Evolutionary conservation across 2,888 invertebrate species (phyloP).

Genomic region (Drosophila ezoana): DNA sequence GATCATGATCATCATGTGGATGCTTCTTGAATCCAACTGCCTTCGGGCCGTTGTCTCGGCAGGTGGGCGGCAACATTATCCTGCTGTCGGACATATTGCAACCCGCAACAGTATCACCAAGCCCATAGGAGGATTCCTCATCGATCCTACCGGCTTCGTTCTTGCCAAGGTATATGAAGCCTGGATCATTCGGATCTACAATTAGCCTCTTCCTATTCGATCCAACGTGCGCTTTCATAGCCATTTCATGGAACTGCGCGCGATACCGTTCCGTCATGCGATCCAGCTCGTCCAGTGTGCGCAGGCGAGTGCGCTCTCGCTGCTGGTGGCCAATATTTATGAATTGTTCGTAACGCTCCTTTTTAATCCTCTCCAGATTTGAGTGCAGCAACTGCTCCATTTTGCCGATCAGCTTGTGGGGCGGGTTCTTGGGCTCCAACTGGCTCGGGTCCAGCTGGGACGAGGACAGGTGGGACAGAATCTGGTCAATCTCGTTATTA

Average conservation of each 20-base stretch:
- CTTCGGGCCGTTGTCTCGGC: background rate
- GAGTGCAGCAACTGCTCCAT: conserved; percentile 48
- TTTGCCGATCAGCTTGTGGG: conserved; percentile 51
- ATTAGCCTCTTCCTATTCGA: conserved; percentile 41
- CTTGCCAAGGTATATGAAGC: conserved; percentile 13
- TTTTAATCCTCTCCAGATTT: conserved; percentile 38
- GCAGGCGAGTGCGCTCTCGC: conserved; percentile 5
- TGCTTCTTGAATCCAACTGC: background rate
- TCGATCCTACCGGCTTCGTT: background rate
- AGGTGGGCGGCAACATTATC: background rate
- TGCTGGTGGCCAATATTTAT: conserved; percentile 1
- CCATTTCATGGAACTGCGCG: conserved; percentile 48
- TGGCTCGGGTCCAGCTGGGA: conserved; percentile 8
- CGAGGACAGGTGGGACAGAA: conserved; percentile 33
- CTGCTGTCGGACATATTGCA: background rate
- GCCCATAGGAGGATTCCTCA: background rate
- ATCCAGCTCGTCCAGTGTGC: conserved; percentile 44
- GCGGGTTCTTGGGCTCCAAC: conserved; percentile 40
- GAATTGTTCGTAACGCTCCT: conserved; percentile 35
- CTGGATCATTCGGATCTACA: conserved; percentile 4
- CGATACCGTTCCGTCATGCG: conserved; percentile 41
- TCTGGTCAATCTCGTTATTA: conserved; percentile 35
- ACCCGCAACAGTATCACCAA: background rate
- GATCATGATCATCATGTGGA: no score
- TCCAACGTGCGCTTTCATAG: conserved; percentile 30